These are phyloP conservation scores for Morinoia aosen DNA, from an alignment of 2,888 invertebrate genomes.

Conservation along the genomic window DNA sequence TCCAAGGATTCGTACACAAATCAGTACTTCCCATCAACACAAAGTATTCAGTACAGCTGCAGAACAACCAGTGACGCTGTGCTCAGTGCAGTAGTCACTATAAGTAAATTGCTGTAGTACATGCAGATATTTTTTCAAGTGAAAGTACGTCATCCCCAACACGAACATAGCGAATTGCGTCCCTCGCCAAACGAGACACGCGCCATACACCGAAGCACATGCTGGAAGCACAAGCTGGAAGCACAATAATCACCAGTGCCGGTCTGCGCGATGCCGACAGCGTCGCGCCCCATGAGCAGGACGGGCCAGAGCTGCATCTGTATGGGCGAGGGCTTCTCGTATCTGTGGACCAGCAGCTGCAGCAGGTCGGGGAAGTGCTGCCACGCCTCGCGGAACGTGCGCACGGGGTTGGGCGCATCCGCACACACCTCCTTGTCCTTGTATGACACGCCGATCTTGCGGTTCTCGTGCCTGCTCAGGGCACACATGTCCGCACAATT, in stretches of 20 bases:
- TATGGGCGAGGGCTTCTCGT: conserved; percentile 88
- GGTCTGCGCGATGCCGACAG: conserved; percentile 97
- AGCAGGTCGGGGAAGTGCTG: conserved; percentile 86
- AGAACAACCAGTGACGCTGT: no score
- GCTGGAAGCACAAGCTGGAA: not conserved
- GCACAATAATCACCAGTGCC: conserved; percentile 77
- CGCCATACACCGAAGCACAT: not conserved
- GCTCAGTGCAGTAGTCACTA: no score
- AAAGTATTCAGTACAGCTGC: no score
- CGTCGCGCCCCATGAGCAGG: conserved; percentile 87
- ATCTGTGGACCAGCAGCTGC: conserved; percentile 83
- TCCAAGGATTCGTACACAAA: no score
- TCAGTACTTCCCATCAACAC: no score
- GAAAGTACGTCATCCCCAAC: no score
- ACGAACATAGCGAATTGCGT: not conserved
- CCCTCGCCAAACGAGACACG: not conserved
- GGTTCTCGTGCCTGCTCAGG: not conserved
- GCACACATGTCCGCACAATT: not conserved
- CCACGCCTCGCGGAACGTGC: conserved; percentile 87
- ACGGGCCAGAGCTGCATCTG: conserved; percentile 96
- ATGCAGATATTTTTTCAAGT: no score
- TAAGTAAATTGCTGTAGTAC: no score
- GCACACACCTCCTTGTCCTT: not conserved
- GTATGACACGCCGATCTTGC: conserved; percentile 31
- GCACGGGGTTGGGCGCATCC: conserved; percentile 81